phyloP scores from a whole-genome alignment of 2,797 vertebrate genomes.

The Tachyglossus aculeatus region DNA sequence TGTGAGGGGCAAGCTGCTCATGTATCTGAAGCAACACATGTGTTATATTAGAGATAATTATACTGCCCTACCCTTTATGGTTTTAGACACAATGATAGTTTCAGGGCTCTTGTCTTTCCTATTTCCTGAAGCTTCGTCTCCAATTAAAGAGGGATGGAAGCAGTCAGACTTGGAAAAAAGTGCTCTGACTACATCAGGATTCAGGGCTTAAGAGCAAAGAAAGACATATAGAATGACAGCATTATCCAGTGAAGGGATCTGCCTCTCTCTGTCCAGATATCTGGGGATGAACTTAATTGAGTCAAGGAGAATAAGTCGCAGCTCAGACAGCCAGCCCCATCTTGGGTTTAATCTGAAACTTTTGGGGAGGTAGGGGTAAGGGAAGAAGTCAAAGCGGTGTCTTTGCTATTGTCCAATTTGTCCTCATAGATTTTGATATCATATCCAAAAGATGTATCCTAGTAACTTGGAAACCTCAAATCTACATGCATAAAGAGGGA shows the following conservation, averaged over 20 bases:
- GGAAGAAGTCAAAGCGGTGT: background rate
- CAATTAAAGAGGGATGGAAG: background rate
- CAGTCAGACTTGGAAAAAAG: background rate
- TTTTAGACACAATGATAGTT: background rate
- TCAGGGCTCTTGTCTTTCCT: background rate
- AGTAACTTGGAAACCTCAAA: too few relatives aligned
- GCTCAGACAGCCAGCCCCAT: background rate
- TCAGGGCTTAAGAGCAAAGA: background rate
- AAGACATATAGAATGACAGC: background rate
- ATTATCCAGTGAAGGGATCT: background rate
- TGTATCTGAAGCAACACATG: background rate
- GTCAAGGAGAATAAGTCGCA: background rate
- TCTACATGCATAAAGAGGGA: too few relatives aligned
- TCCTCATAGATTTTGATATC: too few relatives aligned
- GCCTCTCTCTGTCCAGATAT: background rate
- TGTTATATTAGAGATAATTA: background rate
- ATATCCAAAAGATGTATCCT: too few relatives aligned
- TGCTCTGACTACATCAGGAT: background rate
- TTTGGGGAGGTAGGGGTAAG: too few relatives aligned
- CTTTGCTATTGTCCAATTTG: background rate
- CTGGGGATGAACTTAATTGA: background rate
- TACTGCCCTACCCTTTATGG: background rate
- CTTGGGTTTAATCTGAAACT: background rate
- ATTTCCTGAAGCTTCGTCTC: constrained; percentile 3
- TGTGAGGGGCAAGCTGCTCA: background rate